Evolutionary conservation across 2,113 vertebrate species (phyloP).

Genomic region (Thymallus thymallus): DNA sequence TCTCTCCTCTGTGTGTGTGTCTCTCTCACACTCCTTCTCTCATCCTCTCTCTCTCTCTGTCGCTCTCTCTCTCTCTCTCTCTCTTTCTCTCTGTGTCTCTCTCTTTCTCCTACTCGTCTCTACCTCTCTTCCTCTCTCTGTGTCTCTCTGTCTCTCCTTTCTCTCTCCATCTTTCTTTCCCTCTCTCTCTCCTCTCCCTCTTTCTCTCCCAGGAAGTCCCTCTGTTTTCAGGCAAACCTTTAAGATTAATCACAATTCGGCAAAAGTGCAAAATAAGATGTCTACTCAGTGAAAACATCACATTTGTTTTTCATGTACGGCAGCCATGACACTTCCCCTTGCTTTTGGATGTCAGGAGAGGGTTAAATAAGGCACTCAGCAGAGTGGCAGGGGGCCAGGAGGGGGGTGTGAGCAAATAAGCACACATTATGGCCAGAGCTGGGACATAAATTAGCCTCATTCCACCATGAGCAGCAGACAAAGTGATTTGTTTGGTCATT

Average conservation of each 20-base stretch:
- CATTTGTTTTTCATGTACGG: conserved; percentile 39
- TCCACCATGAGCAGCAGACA: neutral
- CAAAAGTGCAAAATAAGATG: conserved; percentile 50
- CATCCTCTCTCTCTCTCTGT: neutral
- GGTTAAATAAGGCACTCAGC: conserved; percentile 5
- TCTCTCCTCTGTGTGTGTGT: neutral
- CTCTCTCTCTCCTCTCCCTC: neutral
- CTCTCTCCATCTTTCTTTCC: neutral
- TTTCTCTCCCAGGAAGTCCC: neutral
- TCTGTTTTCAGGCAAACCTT: conserved; percentile 1
- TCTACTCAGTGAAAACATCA: conserved; percentile 45
- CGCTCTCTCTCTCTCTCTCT: neutral
- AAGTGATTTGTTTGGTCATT: conserved; percentile 34
- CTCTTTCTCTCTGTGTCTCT: neutral
- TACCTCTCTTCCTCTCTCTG: too few species aligned
- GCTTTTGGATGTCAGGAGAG: neutral
- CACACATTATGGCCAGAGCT: conserved; percentile 8
- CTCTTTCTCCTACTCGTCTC: too few species aligned
- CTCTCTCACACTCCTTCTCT: neutral
- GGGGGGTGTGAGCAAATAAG: conserved; percentile 3
- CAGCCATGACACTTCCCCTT: conserved; percentile 22
- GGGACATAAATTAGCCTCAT: conserved; percentile 33
- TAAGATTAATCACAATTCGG: conserved; percentile 53
- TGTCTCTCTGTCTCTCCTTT: neutral
- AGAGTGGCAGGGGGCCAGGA: neutral